These are phyloP conservation scores for Magallana nippona DNA, from an alignment of 2,888 invertebrate species.

Conservation along the genomic window DNA sequence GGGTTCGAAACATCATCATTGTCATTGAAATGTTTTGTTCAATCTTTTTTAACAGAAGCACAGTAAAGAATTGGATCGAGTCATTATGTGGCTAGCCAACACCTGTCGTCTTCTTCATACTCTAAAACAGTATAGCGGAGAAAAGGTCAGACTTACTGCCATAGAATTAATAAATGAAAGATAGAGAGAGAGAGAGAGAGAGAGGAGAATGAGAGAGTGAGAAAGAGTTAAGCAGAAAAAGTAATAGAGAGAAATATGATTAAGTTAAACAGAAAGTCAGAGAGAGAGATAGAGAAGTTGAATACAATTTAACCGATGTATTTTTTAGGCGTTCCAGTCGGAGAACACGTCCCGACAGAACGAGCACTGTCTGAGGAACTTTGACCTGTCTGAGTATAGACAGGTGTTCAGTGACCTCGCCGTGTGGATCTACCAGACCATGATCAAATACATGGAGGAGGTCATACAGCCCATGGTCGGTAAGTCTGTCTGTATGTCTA, in stretches of 20 bases:
- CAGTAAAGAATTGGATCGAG: slow-evolving; percentile 89
- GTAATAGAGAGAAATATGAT: no score
- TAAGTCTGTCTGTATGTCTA: slow-evolving; percentile 53
- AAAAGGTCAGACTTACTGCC: slow-evolving; percentile 79
- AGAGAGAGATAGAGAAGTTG: no score
- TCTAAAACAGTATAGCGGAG: slow-evolving; percentile 97
- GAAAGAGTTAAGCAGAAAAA: no score
- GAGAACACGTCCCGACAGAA: slow-evolving; percentile 94
- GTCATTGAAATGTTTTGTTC: background rate
- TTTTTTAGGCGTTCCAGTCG: slow-evolving; percentile 85
- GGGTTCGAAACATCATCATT: background rate
- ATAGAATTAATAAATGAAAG: no score
- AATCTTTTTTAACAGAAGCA: slow-evolving; percentile 82
- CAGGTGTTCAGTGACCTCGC: slow-evolving; percentile 90
- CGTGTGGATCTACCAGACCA: slow-evolving; percentile 89
- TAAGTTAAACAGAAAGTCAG: no score
- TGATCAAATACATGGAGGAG: slow-evolving; percentile 85
- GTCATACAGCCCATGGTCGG: slow-evolving; percentile 87
- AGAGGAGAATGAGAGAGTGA: no score
- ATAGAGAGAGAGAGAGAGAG: no score
- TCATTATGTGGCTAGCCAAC: slow-evolving; percentile 84
- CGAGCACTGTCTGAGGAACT: slow-evolving; percentile 94
- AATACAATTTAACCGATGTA: background rate
- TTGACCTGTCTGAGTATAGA: slow-evolving; percentile 95
- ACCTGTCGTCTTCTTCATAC: slow-evolving; percentile 91